phyloP scores from a whole-genome alignment of 2,113 vertebrate genomes.

The Psephotus haematonotus region DNA sequence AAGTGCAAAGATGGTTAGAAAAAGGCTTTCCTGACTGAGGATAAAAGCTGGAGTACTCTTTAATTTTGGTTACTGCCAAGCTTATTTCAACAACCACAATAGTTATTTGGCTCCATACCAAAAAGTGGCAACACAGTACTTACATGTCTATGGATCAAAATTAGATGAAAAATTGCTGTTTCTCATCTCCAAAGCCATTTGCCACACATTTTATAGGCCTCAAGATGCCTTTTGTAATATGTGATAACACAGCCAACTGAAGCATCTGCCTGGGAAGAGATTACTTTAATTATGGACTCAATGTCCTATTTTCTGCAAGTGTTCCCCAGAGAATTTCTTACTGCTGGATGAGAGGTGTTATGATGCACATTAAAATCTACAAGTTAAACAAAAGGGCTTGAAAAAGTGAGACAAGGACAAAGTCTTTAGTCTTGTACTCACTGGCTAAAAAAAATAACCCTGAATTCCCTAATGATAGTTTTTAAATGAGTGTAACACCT shows the following conservation, averaged over 20 bases:
- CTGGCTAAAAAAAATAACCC: not conserved
- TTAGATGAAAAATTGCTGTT: conserved; percentile 83
- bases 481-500: conserved; percentile 59
- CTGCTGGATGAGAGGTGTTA: conserved; percentile 73
- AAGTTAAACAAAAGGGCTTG: conserved; percentile 60
- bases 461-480: not conserved
- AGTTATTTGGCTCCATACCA: conserved; percentile 75
- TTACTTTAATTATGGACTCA: conserved; percentile 87
- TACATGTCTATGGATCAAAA: conserved; percentile 82
- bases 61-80: conserved; percentile 79
- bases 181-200: conserved; percentile 82
- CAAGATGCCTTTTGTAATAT: conserved; percentile 83
- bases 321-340: conserved; percentile 76
- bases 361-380: conserved; percentile 72
- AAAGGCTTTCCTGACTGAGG: conserved; percentile 75
- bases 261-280: conserved; percentile 85
- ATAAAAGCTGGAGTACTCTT: conserved; percentile 78
- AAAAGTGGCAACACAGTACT: conserved; percentile 75
- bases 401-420: conserved; percentile 68
- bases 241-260: conserved; percentile 82
- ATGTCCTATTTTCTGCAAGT: conserved; percentile 83
- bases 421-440: conserved; percentile 23
- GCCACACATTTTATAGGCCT: conserved; percentile 81
- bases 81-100: conserved; percentile 73
- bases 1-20: conserved; percentile 76